A percentile compares a stretch with the other conserved stretches of the same genome.
phyloP scores from a whole-genome alignment of 2,113 vertebrate species.

The Boleophthalmus pectinirostris region DNA sequence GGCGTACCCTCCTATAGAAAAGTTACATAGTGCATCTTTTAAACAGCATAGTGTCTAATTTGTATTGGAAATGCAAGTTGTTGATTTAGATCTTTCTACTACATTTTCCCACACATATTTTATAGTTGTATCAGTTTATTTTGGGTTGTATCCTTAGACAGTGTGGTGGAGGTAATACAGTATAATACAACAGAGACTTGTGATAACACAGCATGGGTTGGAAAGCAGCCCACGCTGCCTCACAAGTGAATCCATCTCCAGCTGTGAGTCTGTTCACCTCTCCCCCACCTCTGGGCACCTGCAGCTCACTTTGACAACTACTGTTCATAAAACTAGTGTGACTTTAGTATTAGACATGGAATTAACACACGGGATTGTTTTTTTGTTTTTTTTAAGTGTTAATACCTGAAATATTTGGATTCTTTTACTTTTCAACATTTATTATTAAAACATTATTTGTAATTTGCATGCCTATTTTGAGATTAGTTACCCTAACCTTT shows the following conservation, averaged over 20 bases:
- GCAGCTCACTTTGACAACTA: not conserved
- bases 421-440: not conserved
- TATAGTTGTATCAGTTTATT: not conserved
- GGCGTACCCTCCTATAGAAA: too few species aligned
- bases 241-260: conserved; percentile 21
- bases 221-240: conserved; percentile 14
- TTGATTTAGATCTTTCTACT: not conserved
- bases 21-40: too few species aligned
- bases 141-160: not conserved
- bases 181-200: conserved; percentile 15
- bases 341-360: not conserved
- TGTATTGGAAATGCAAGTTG: not conserved
- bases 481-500: not conserved
- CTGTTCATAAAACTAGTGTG: not conserved
- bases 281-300: not conserved
- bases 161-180: not conserved
- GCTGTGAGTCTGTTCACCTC: conserved; percentile 14
- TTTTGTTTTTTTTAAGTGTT: too few species aligned
- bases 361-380: not conserved
- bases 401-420: too few species aligned
- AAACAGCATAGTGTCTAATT: too few species aligned
- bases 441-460: not conserved
- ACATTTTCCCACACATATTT: not conserved
- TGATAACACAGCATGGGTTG: conserved; percentile 25
- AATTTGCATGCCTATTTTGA: not conserved